Base-by-base conservation (phyloP, 2,797 vertebrate species). In the Myripristis murdjan region DNA sequence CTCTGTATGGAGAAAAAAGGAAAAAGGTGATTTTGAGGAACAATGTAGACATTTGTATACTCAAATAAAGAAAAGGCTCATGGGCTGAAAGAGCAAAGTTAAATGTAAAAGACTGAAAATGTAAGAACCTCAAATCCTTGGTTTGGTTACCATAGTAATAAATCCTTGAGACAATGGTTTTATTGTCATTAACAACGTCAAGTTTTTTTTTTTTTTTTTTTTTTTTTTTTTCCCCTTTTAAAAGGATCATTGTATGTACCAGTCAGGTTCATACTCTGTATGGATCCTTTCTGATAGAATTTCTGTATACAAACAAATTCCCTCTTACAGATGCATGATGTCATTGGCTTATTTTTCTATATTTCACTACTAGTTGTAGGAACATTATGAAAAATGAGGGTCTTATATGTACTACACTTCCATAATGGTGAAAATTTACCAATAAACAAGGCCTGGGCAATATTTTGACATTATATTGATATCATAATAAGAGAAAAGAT, bases 131-230 rank as follows among this genome's bases (percentile, higher is more conserved):
- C 5, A 87, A 89, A 88, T 86, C 75, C 75, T 18, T 71, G 35
- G 39, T 70, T 63, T 14, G 31, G 76, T 89, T 87, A 56, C 84
- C 62, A 85, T 35, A 65, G 74, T 9, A 76, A 83, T 83, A 89
- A 90, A 91, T 89, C 82, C 73, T 64, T 35, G 2, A 53, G 2
- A 91, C 91, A 93, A 92, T 66, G 77, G 65, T 39, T 70, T 75
- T 26, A 77, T 83, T 91, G 91, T 90, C 46, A 57, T 70, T 71
- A 81, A 82, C 39, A 48, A 54, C 20, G 18, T 70, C 59, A 41
- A 55, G 26, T 24, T 60, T 82, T 59, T 44, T 70, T 60, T 67
- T 33, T 58, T 51, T 43, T 55, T 68, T 31, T 24, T 60, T 82
- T 59, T 44, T 70, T 60, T 67, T 33, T 58, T 51, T 43, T 55